Base-by-base conservation (phyloP, 2,113 vertebrate genomes). In the Corythoichthys haematopterus region DNA sequence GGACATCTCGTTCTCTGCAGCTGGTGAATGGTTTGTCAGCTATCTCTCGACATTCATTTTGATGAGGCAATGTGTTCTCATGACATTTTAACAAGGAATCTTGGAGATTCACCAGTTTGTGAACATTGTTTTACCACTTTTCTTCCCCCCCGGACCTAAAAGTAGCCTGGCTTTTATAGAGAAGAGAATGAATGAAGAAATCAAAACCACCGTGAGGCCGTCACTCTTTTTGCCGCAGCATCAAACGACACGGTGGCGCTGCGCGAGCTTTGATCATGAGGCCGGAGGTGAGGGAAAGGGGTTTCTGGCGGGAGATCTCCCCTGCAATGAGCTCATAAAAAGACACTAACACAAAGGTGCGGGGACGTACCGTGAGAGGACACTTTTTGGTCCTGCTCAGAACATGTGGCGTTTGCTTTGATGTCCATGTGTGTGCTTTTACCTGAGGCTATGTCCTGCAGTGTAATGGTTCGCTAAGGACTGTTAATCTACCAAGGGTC, bases 181-280 rank as follows among this genome's bases (percentile, higher is more conserved):
- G 28, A 68, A 56, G 62, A 79, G 72, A 83, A 87, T 83, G 80
- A 72, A 84, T 67, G 77, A 79, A 85, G 81, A 88, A 88, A 87
- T 80, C 74, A 73, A 85, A 89, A 87, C 85, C 87, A 81, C 50
- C 72, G 77, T 80, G 76, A 80, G 70, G 46, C 74, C 45, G 80
- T 45, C 78, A 61, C 78, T 36, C 12, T 13, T 87, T 84, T 84
- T 85, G 64, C 65, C 73, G 63, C 35, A 67, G 78, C 72, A 86
- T 89, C 85, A 89, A 87, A 89, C 69, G 79, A 43, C 78, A 62
- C 76, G 3, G 79, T 65, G 71, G 80, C 71, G 74, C 28, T 59
- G 62, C 76, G 56, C 53, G 15, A 12, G 71, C 88, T 89, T 89
- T 89, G 88, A 89, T 89, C 84, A 77, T 69, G 66, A 70, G 75